Evolutionary conservation across 1,140 invertebrate species (phyloP), one percentile per base, ranked within the genome.

Genomic region (Eufriesea mexicana): DNA sequence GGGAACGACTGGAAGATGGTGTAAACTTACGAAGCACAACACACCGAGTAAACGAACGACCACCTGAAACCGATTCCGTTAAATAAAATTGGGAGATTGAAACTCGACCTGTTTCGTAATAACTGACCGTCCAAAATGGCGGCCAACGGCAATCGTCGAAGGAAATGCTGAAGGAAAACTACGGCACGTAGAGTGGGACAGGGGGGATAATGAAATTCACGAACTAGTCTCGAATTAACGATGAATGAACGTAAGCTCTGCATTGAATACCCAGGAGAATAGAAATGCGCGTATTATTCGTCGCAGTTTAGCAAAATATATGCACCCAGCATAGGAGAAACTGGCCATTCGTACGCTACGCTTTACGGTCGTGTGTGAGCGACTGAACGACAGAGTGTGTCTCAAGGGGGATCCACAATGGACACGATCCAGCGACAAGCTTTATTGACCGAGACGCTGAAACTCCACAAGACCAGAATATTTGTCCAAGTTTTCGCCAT

Each of bases 261-360:
- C 35, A n/a, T 84, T 81, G 78, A 86, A 88, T 86, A 79, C 79
- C 67, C 86, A 7, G 54, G 80, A 79, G 84, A 57, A 84, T 71
- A 64, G 84, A 83, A 84, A 86, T 77, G 79, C 77, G 59, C 66
- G 68, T 70, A 61, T 64, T 83, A 86, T 70, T 79, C 70, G 84
- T 80, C 77, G 64, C 71, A 86, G 75, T 89, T 89, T 66, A 79
- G 12, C 28, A 54, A 64, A 81, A 80, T 74, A 64, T 62, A 66
- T 78, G 71, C 68, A 51, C 25, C 23, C 28, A 49, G 20, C 6
- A 23, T 16, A 61, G 4, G 68, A 66, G 47, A 49, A 86, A 45
- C 8, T 49, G 23, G 28, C 2, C 47, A 35, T 20, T 14, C 54
- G 62, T 64, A 0, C 25, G 61, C 57, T n/a, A 54, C 72, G 45